Base-by-base conservation (phyloP, 2,797 vertebrate species). In the Myotis planiceps region DNA sequence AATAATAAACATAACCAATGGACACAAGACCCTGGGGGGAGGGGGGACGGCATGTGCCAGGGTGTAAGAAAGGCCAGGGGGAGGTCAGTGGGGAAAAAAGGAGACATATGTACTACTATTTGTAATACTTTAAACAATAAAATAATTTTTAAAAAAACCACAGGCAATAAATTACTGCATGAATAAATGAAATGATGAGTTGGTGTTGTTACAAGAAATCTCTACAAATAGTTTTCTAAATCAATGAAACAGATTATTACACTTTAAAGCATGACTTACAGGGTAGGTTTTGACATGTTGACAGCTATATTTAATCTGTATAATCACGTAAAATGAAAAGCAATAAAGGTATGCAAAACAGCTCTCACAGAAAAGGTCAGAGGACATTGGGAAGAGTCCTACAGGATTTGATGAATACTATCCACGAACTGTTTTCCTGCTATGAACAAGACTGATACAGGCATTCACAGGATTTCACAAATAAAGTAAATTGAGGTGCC, bases 401-500 rank as follows among this genome's bases (percentile, higher is more conserved):
- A 4, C 5, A n/a, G 32, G 55, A 76, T 34, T 39, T 74, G 65
- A 85, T 66, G 27, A 58, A 69, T 3, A 32, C 0, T 3, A 37
- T 39, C 55, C 32, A 9, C 0, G 3, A 2, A 53, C 8, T 45
- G 85, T 0, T 6, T 37, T 93, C 42, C 49, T 85, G n/a, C 81
- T 78, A 23, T 32, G 0, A 0, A 49, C 2, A 76, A 89, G 23
- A 47, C 88, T 19, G 34, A 84, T 23, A 5, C n/a, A 90, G 53
- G 16, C 1, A 0, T 13, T 74, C 23, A 45, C 37, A 53, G 51
- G 10, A 23, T 39, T 49, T 94, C 88, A 39, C 47, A 9, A 72
- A 84, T 32, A 90, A 84, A 55, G 42, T 89, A 79, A 95, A 96
- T 83, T 5, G 80, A 72, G 53, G 55, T 2, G 3, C 88, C 66